Percentiles rank a stretch among this genome's conserved stretches.
phyloP scores from a whole-genome alignment of 2,888 invertebrate species.

The Anticlea derivata region DNA sequence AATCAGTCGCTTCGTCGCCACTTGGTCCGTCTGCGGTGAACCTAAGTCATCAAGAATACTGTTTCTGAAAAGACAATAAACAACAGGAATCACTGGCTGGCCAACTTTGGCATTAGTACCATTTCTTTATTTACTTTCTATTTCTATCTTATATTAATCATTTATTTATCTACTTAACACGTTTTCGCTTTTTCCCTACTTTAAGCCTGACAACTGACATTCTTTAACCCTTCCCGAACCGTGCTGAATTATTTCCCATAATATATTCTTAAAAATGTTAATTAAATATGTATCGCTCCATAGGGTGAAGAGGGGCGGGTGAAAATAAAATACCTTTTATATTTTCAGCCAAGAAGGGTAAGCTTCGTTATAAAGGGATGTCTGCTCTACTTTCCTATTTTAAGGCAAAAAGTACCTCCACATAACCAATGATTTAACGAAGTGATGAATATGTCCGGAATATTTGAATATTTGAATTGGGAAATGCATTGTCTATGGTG shows the following conservation, averaged over 20 bases:
- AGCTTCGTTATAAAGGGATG: conserved; percentile 15
- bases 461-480: too few relatives aligned
- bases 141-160: conserved; percentile 37
- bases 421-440: too few relatives aligned
- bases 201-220: conserved; percentile 68
- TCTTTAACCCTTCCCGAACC: conserved; percentile 70
- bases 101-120: too few relatives aligned
- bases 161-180: conserved; percentile 35
- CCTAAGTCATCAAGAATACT: too few relatives aligned
- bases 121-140: neutral
- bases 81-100: too few relatives aligned
- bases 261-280: conserved; percentile 73
- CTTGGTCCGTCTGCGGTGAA: too few relatives aligned
- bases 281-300: conserved; percentile 60
- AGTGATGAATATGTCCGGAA: too few relatives aligned
- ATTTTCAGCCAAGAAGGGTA: conserved; percentile 36
- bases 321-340: conserved; percentile 49
- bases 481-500: too few relatives aligned
- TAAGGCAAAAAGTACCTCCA: too few relatives aligned
- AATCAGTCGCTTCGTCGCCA: too few relatives aligned
- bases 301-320: conserved; percentile 46
- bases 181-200: conserved; percentile 51
- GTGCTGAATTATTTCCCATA: conserved; percentile 66
- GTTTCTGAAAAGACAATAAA: too few relatives aligned
- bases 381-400: conserved; percentile 13